Evolutionary conservation across 2,797 vertebrate genomes (phyloP).

Genomic region (Mallotus villosus): DNA sequence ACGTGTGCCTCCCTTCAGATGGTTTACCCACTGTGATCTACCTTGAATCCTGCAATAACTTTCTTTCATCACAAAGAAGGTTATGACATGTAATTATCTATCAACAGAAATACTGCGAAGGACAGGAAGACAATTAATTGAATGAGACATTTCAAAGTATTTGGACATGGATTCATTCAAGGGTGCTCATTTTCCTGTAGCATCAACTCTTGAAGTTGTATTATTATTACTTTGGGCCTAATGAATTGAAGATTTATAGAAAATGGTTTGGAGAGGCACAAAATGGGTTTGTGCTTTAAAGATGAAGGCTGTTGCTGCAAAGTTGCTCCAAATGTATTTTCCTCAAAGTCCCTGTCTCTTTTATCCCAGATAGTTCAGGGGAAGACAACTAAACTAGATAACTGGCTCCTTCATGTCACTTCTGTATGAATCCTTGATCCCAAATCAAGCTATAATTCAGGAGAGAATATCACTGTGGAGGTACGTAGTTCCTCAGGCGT

Average conservation of each 20-base stretch:
- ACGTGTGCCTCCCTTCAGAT: conserved; percentile 49
- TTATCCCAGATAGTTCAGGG: too few species aligned
- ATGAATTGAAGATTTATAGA: neutral
- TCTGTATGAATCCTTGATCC: too few species aligned
- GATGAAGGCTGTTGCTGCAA: neutral
- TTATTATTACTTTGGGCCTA: too few species aligned
- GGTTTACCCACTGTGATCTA: conserved; percentile 65
- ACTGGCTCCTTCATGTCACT: too few species aligned
- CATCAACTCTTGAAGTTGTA: neutral
- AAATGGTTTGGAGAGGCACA: neutral
- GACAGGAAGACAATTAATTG: conserved; percentile 17
- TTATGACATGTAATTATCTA: conserved; percentile 40
- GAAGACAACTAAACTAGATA: too few species aligned
- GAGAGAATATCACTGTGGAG: neutral
- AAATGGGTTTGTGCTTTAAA: neutral
- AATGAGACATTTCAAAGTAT: conserved; percentile 20
- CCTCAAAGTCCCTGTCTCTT: too few species aligned
- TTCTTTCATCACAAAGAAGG: conserved; percentile 51
- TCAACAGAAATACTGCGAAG: conserved; percentile 40
- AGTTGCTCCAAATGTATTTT: too few species aligned
- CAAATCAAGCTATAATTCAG: neutral
- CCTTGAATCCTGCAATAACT: conserved; percentile 56
- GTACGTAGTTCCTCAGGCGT: too few species aligned
- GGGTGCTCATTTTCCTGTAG: neutral
- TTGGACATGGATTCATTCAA: neutral